Evolutionary conservation across 2,113 vertebrate genomes (phyloP).

Genomic region (Amphilophus citrinellus): DNA sequence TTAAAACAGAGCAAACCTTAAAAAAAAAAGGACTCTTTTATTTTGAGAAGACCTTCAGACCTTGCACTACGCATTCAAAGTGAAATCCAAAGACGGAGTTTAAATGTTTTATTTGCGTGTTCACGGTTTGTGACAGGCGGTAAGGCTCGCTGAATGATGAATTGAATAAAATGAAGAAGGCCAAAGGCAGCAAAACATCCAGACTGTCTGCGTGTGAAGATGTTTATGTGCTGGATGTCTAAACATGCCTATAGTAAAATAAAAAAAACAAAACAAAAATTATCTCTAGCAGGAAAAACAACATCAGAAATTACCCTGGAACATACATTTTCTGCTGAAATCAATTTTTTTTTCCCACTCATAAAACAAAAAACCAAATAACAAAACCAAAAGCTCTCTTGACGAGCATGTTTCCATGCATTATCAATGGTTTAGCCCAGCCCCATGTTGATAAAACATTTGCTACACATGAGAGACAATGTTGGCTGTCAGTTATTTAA

Average conservation of each 20-base stretch:
- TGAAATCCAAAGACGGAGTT: slow-evolving; percentile 11
- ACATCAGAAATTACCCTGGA: background rate
- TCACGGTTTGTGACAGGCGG: slow-evolving; percentile 36
- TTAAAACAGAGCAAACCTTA: slow-evolving; percentile 10
- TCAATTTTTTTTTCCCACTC: slow-evolving; percentile 20
- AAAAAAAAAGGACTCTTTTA: background rate
- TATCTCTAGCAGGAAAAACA: too few relatives aligned
- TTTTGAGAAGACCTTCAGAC: slow-evolving; percentile 11
- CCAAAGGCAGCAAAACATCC: background rate
- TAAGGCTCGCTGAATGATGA: slow-evolving; percentile 38
- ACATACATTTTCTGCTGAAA: slow-evolving; percentile 24
- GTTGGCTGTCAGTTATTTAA: slow-evolving; percentile 55
- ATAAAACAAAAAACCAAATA: slow-evolving; percentile 17
- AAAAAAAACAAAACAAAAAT: background rate
- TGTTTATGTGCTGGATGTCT: background rate
- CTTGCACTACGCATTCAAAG: slow-evolving; percentile 14
- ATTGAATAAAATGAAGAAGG: slow-evolving; percentile 22
- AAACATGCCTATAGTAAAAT: background rate
- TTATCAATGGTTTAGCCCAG: slow-evolving; percentile 47
- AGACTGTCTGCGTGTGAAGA: background rate
- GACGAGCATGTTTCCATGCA: slow-evolving; percentile 56
- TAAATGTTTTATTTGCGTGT: slow-evolving; percentile 57
- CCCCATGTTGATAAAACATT: slow-evolving; percentile 55
- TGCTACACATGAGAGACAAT: slow-evolving; percentile 52
- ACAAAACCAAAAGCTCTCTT: slow-evolving; percentile 33